Base-by-base conservation (phyloP, 2,888 invertebrate genomes). In the Sphecodes monilicornis region DNA sequence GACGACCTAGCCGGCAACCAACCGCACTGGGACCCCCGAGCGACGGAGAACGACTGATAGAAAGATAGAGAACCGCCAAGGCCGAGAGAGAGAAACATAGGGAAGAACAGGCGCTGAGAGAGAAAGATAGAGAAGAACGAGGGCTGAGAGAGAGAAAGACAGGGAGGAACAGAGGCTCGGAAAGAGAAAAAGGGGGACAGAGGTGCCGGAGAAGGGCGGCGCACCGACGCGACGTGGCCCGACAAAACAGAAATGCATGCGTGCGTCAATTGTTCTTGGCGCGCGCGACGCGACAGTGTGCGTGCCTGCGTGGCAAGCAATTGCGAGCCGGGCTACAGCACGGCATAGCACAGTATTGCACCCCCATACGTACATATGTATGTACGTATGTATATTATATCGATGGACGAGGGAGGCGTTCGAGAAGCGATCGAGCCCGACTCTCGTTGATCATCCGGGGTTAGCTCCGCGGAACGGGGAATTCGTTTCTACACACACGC, bases 191-290 rank as follows among this genome's bases (percentile, higher is more conserved):
- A 26, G 57, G 57, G 68, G 80, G 78, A 73, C 70, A 80, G 76
- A 78, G 80, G 80, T 74, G 72, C 39, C 41, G 72, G 70, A 29
- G 82, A 80, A 89, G 86, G 66, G 78, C 70, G 85, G 76, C 68
- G 64, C 43, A 74, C 64, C 73, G 72, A 75, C 82, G 76, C 73
- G 72, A 75, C 82, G 76, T 74, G 86, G 76, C 86, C 86, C 84
- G 86, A 91, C 90, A 88, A 91, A 91, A 91, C 91, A 91, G 90
- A 92, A 92, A 92, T 91, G 91, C 92, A 91, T 92, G 90, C 90
- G 89, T 90, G 90, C 90, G 82, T 89, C 90, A 89, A 92, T 93
- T 93, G 91, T 93, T 93, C 91, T 91, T 88, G 76, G 75, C 54
- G 84, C 69, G 43, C 46, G 41, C 50, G 77, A 26, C 46, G 18